These are phyloP conservation scores for Serrognathus titanus DNA, from an alignment of 2,888 invertebrate genomes.

Conservation along the genomic window DNA sequence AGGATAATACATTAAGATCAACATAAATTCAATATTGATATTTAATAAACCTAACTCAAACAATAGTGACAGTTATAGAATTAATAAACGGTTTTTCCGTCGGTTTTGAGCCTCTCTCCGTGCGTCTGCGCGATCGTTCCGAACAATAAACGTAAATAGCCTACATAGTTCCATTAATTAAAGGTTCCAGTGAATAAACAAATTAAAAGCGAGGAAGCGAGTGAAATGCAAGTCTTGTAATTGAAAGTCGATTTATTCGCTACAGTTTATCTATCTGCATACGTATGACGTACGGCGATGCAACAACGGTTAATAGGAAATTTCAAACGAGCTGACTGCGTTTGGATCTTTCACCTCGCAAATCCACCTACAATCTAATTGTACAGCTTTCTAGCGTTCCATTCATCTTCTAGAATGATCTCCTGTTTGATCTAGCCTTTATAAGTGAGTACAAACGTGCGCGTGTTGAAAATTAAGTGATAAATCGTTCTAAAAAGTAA, in stretches of 20 bases:
- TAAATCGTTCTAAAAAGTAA: too few relatives aligned
- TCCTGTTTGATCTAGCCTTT: slow-evolving; percentile 8
- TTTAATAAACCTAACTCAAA: too few relatives aligned
- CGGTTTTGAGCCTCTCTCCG: too few relatives aligned
- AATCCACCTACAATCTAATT: slow-evolving; percentile 39
- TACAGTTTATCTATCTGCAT: slow-evolving; percentile 26
- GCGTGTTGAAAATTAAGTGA: too few relatives aligned
- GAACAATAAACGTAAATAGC: not conserved
- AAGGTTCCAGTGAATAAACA: not conserved
- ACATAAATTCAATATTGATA: too few relatives aligned
- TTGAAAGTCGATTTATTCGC: slow-evolving; percentile 26
- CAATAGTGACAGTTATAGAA: too few relatives aligned
- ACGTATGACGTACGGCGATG: slow-evolving; percentile 32
- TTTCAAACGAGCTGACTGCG: slow-evolving; percentile 32
- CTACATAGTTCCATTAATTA: not conserved
- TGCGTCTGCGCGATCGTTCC: too few relatives aligned
- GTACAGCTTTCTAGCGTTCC: slow-evolving; percentile 41
- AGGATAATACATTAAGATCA: too few relatives aligned
- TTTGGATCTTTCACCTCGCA: slow-evolving; percentile 36
- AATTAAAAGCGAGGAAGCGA: not conserved
- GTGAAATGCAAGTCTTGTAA: slow-evolving; percentile 12
- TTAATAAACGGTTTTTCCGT: too few relatives aligned
- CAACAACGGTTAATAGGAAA: slow-evolving; percentile 29
- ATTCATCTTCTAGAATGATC: slow-evolving; percentile 27
- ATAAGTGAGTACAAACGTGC: not conserved